phyloP scores from a whole-genome alignment of 2,113 vertebrate genomes.

The Macheiramphus alcinus region DNA sequence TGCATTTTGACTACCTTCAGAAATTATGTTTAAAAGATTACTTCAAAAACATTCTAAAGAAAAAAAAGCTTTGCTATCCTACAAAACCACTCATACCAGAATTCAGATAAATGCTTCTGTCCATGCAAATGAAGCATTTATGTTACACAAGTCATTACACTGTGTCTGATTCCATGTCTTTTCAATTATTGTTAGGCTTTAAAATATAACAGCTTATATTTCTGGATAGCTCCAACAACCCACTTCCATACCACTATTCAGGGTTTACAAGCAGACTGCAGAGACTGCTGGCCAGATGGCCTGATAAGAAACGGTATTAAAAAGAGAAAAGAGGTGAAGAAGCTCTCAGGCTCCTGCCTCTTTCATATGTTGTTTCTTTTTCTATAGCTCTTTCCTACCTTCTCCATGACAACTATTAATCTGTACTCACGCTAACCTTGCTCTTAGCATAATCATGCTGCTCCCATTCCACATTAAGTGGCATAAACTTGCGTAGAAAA shows the following conservation, averaged over 20 bases:
- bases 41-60: not conserved
- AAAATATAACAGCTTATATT: not conserved
- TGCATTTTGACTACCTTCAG: not conserved
- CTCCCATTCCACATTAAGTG: not conserved
- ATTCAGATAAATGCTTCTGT: not conserved
- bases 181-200: not conserved
- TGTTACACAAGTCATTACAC: not conserved
- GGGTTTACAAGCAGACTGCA: not conserved
- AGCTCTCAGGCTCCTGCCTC: not conserved
- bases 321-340: not conserved
- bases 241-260: not conserved
- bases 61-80: not conserved
- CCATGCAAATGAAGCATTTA: not conserved
- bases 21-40: not conserved
- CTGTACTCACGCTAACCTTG: not conserved
- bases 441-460: not conserved
- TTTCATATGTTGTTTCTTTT: not conserved
- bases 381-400: not conserved
- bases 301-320: not conserved
- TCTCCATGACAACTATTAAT: not conserved
- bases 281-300: not conserved
- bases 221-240: not conserved
- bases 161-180: not conserved
- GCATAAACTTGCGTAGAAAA: not conserved
- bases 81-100: not conserved